Conservation (phyloP, 2,113 vertebrate genomes). For the Forbesichthys agassizii region DNA sequence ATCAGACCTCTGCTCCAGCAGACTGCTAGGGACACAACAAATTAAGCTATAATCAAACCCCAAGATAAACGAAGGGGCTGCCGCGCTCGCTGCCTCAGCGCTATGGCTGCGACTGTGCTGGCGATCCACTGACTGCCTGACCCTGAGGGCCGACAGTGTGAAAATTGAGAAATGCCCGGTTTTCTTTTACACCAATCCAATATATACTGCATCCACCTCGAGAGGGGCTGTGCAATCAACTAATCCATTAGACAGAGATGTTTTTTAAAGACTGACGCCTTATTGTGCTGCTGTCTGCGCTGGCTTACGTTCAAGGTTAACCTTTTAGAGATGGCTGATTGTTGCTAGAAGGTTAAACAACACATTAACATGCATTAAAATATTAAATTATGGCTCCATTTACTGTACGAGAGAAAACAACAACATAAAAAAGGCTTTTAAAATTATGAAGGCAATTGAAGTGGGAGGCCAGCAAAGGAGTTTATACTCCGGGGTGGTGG, state of each 20-base stretch:
- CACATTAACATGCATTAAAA: slow-evolving; percentile 85
- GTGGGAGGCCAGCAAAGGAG: slow-evolving; percentile 43
- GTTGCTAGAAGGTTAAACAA: slow-evolving; percentile 83
- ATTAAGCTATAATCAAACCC: slow-evolving; percentile 83
- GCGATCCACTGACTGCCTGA: slow-evolving; percentile 84
- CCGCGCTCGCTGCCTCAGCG: slow-evolving; percentile 85
- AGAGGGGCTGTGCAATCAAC: slow-evolving; percentile 87
- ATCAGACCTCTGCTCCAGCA: slow-evolving; percentile 47
- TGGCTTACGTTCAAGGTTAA: slow-evolving; percentile 88
- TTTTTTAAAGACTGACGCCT: slow-evolving; percentile 86
- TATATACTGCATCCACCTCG: slow-evolving; percentile 91
- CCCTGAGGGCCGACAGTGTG: slow-evolving; percentile 85
- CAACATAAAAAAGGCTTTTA: slow-evolving; percentile 84
- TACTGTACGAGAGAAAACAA: slow-evolving; percentile 80
- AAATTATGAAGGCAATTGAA: slow-evolving; percentile 79
- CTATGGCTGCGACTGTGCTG: slow-evolving; percentile 74
- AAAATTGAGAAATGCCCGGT: slow-evolving; percentile 90
- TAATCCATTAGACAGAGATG: slow-evolving; percentile 89
- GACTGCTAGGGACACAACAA: slow-evolving; percentile 72
- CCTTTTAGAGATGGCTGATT: slow-evolving; percentile 83
- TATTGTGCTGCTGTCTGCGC: slow-evolving; percentile 83
- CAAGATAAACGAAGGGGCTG: slow-evolving; percentile 75
- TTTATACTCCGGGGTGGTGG: slow-evolving; percentile 26
- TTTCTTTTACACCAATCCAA: slow-evolving; percentile 91
- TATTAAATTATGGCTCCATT: slow-evolving; percentile 83